Percentiles rank a stretch among this genome's conserved stretches.
phyloP scores from a whole-genome alignment of 2,888 invertebrate genomes.

The Pristionchus exspectatus region DNA sequence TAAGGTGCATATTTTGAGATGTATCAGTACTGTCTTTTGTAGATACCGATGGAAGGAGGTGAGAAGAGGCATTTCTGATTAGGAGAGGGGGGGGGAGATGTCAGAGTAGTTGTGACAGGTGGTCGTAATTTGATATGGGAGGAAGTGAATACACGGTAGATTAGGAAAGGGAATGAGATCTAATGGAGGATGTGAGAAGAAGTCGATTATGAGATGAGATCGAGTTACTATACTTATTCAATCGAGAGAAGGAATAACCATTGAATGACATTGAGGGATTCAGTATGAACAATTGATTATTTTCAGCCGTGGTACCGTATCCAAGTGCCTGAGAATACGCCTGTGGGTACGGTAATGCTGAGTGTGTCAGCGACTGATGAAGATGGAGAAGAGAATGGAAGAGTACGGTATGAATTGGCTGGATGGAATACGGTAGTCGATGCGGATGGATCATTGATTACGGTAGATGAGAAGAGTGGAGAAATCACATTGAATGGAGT shows the following conservation, averaged over 20 bases:
- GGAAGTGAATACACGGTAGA: conserved; percentile 39
- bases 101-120: background rate
- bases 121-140: background rate
- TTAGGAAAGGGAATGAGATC: conserved; percentile 8
- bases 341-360: conserved; percentile 65
- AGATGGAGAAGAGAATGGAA: conserved; percentile 74
- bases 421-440: conserved; percentile 85
- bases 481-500: conserved; percentile 87
- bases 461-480: conserved; percentile 63
- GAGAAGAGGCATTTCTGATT: conserved; percentile 16
- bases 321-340: conserved; percentile 66
- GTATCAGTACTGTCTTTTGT: background rate
- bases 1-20: background rate
- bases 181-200: conserved; percentile 46
- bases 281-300: background rate
- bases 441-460: conserved; percentile 39
- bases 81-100: background rate
- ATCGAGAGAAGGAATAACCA: background rate
- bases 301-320: conserved; percentile 71
- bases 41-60: background rate
- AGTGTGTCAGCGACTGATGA: conserved; percentile 72
- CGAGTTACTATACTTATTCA: background rate
- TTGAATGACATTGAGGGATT: background rate
- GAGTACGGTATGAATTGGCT: conserved; percentile 64
- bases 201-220: conserved; percentile 22